phyloP scores from a whole-genome alignment of 1,140 invertebrate genomes.

The Episyrphus balteatus region DNA sequence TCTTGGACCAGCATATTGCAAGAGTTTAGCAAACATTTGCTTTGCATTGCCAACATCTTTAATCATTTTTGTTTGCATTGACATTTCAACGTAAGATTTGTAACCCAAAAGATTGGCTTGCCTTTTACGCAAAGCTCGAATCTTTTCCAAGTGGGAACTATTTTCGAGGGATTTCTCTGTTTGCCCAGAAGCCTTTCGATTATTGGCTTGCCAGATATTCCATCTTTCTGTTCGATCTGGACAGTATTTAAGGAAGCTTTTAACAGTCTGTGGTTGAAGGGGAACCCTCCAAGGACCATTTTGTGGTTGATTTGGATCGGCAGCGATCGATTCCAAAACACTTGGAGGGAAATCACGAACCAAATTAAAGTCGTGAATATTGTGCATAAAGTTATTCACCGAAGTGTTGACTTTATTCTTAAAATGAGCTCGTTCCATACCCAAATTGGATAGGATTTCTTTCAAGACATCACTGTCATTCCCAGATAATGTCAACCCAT shows the following conservation, averaged over 20 bases:
- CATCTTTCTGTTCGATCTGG: conserved; percentile 61
- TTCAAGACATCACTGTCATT: conserved; percentile 35
- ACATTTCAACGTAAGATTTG: conserved; percentile 68
- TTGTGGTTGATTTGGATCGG: conserved; percentile 46
- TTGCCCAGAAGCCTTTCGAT: conserved; percentile 54
- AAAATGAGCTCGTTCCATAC: conserved; percentile 45
- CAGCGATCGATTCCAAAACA: conserved; percentile 54
- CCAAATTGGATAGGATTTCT: conserved; percentile 42
- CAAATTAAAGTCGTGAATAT: conserved; percentile 50
- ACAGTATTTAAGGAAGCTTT: conserved; percentile 72
- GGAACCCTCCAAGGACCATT: conserved; percentile 70
- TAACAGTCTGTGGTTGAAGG: conserved; percentile 56
- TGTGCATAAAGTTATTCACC: conserved; percentile 52
- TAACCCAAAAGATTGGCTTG: conserved; percentile 71
- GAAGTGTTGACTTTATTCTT: conserved; percentile 50
- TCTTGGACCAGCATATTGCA: conserved; percentile 52
- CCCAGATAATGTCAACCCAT: conserved; percentile 53
- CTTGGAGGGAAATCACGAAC: conserved; percentile 64
- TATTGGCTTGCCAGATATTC: conserved; percentile 71
- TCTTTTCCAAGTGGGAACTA: conserved; percentile 63
- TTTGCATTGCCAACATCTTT: conserved; percentile 67
- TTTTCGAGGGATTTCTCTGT: conserved; percentile 56
- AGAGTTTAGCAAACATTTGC: conserved; percentile 56
- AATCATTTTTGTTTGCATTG: conserved; percentile 92
- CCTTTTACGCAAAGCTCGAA: conserved; percentile 53